These are phyloP conservation scores for Peromyscus eremicus DNA, from an alignment of 2,797 vertebrate genomes.

Conservation along the genomic window DNA sequence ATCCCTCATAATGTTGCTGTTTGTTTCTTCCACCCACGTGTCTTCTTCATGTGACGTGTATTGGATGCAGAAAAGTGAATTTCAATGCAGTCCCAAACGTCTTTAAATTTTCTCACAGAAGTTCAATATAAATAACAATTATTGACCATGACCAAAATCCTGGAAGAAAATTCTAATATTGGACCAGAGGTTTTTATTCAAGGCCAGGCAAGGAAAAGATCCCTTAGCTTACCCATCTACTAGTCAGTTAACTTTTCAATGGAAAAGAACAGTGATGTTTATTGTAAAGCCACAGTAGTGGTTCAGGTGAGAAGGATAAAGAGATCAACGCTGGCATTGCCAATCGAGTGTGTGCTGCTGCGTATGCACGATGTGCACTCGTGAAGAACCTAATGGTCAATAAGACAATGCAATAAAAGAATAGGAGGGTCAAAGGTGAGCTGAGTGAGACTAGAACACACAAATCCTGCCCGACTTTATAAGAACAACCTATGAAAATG, in stretches of 20 bases:
- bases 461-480: not conserved
- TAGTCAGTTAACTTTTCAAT: not conserved
- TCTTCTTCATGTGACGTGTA: not conserved
- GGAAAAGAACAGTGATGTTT: not conserved
- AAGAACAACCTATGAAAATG: not conserved
- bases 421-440: not conserved
- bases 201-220: conserved; percentile 35
- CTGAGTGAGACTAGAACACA: not conserved
- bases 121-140: conserved; percentile 13
- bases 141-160: conserved; percentile 7
- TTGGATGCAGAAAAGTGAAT: conserved; percentile 42
- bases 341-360: not conserved
- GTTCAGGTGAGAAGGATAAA: not conserved
- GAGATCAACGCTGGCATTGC: not conserved
- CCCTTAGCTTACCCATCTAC: not conserved
- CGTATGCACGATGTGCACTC: not conserved
- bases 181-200: conserved; percentile 27
- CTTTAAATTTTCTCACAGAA: not conserved
- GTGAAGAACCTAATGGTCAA: not conserved
- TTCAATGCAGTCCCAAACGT: not conserved
- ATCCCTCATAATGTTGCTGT: not conserved
- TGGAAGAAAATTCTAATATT: conserved; percentile 49
- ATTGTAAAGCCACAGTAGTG: not conserved
- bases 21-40: not conserved
- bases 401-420: not conserved